phyloP scores from a whole-genome alignment of 2,113 vertebrate genomes.

The Sinocyclocheilus anshuiensis region DNA sequence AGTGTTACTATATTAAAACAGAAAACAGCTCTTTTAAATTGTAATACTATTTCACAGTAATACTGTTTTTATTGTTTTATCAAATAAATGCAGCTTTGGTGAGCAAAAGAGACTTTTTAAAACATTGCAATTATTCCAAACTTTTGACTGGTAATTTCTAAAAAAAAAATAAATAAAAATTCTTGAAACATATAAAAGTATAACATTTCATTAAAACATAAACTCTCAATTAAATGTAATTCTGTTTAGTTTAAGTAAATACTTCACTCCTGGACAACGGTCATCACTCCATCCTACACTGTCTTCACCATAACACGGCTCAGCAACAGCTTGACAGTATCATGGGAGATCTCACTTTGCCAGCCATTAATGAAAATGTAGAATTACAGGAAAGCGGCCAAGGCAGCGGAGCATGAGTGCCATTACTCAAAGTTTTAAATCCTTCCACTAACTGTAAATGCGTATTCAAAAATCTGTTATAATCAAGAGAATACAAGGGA shows the following conservation, averaged over 20 bases:
- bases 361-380: slow-evolving; percentile 40
- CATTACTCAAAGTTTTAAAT: slow-evolving; percentile 50
- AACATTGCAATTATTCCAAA: too few species aligned
- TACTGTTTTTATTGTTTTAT: too few species aligned
- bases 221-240: too few species aligned
- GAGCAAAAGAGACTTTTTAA: too few species aligned
- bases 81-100: too few species aligned
- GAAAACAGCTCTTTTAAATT: too few species aligned
- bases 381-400: slow-evolving; percentile 38
- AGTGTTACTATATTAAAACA: not conserved
- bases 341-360: slow-evolving; percentile 37
- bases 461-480: slow-evolving; percentile 33
- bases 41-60: too few species aligned
- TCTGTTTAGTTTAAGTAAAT: too few species aligned
- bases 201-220: too few species aligned
- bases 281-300: not conserved
- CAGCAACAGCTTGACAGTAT: slow-evolving; percentile 1
- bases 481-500: slow-evolving; percentile 44
- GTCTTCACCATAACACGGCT: not conserved
- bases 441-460: slow-evolving; percentile 37
- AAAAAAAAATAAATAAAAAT: too few species aligned
- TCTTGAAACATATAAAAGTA: too few species aligned
- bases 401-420: slow-evolving; percentile 18
- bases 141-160: too few species aligned
- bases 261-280: not conserved